A percentile compares a stretch with the other conserved stretches of the same genome.
Conservation (phyloP, 2,888 invertebrate species). For the Trissolcus japonicus region DNA sequence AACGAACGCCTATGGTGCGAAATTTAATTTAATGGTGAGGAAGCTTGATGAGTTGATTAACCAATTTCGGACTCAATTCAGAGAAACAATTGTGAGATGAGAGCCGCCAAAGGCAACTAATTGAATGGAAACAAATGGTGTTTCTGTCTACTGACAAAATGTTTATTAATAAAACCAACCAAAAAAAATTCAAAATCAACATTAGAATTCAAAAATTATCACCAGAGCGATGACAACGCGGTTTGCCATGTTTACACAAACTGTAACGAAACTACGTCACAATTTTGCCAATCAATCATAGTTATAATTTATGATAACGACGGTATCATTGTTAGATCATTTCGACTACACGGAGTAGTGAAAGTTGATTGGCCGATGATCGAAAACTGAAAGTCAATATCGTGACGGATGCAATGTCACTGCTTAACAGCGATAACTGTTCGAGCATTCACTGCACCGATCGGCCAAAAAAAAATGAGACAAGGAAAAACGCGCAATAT, state of each 20-base stretch:
- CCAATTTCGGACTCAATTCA: conserved; percentile 37
- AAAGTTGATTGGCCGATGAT: conserved; percentile 59
- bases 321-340: conserved; percentile 57
- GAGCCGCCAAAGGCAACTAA: conserved; percentile 20
- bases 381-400: conserved; percentile 54
- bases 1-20: conserved; percentile 24
- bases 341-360: conserved; percentile 52
- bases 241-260: conserved; percentile 34
- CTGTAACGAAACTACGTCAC: conserved; percentile 33
- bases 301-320: conserved; percentile 53
- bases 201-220: conserved; percentile 13
- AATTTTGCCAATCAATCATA: conserved; percentile 44
- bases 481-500: too few species aligned
- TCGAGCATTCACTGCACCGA: conserved; percentile 22
- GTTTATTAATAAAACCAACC: neutral
- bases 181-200: conserved; percentile 1
- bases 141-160: neutral
- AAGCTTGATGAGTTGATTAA: conserved; percentile 43
- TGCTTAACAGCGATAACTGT: conserved; percentile 43
- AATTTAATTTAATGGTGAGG: conserved; percentile 32
- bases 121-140: neutral
- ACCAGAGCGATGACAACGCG: conserved; percentile 16
- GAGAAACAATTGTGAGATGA: conserved; percentile 34
- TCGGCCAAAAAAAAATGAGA: neutral
- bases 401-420: conserved; percentile 53